phyloP scores from a whole-genome alignment of 2,113 vertebrate species.

The Damaliscus lunatus region DNA sequence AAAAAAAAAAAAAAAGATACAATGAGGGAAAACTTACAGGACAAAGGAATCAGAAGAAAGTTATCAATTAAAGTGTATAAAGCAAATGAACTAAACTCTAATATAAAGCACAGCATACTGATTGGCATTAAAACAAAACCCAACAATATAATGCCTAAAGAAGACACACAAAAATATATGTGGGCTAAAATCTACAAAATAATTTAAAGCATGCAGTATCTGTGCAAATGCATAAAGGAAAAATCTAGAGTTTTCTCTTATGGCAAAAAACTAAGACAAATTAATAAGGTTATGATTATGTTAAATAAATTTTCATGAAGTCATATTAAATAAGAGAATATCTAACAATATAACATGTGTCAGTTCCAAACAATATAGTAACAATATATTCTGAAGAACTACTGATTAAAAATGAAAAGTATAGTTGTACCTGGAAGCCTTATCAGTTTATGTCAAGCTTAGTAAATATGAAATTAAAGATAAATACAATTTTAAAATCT shows the following conservation, averaged over 20 bases:
- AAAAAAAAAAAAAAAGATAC: background rate
- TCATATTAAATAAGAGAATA: background rate
- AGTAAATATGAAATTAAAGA: background rate
- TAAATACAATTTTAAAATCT: background rate
- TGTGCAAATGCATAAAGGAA: background rate
- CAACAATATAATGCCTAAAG: background rate
- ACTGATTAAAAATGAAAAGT: background rate
- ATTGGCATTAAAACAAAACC: background rate
- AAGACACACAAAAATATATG: background rate
- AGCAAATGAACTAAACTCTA: background rate
- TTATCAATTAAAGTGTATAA: background rate
- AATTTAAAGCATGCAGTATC: background rate
- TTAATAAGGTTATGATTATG: background rate
- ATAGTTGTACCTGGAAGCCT: background rate
- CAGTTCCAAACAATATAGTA: background rate
- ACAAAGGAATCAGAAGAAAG: background rate
- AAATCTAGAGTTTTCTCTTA: background rate
- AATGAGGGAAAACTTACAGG: background rate
- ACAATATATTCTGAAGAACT: background rate
- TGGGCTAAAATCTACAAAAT: background rate
- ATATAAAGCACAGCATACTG: background rate
- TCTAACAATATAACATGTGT: background rate
- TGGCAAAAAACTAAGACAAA: background rate
- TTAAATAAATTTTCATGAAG: background rate
- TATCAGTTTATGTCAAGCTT: background rate